Conservation (phyloP, 2,888 invertebrate genomes). For the Mongoloraphidia duomilia region DNA sequence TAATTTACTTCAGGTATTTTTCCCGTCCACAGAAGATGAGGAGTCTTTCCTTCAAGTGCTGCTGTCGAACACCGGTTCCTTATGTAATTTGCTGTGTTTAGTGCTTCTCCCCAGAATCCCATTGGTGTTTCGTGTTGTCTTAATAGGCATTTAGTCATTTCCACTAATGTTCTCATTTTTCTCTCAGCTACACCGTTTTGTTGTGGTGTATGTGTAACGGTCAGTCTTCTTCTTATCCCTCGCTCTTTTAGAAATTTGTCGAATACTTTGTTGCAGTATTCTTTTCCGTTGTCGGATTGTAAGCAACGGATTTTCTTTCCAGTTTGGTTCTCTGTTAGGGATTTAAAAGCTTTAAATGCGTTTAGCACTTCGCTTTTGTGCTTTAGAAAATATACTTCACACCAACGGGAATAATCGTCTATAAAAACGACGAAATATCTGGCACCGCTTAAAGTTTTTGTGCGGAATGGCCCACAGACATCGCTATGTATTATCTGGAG, state of each 20-base stretch:
- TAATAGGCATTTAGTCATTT: conserved; percentile 19
- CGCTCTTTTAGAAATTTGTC: conserved; percentile 11
- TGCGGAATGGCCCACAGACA: conserved; percentile 9
- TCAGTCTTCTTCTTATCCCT: conserved; percentile 19
- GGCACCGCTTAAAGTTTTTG: conserved; percentile 8
- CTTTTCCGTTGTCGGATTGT: conserved; percentile 13
- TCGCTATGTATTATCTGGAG: conserved; percentile 13
- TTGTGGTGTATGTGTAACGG: conserved; percentile 19
- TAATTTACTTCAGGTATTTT: conserved; percentile 15
- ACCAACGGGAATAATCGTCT: conserved; percentile 8
- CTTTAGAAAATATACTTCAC: conserved; percentile 6
- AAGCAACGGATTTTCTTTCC: conserved; percentile 10
- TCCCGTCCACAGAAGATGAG: conserved; percentile 17
- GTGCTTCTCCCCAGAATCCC: conserved; percentile 23
- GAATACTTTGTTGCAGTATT: conserved; percentile 13
- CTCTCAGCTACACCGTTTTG: conserved; percentile 23
- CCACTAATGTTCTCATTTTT: conserved; percentile 18
- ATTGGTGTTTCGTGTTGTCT: conserved; percentile 15
- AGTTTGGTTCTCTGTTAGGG: conserved; percentile 11
- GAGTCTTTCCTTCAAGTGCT: conserved; percentile 14
- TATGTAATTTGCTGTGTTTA: conserved; percentile 20
- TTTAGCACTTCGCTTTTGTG: conserved; percentile 6
- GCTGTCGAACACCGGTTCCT: conserved; percentile 20
- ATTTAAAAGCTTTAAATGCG: conserved; percentile 5
- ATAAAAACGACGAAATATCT: conserved; percentile 11